Percentiles rank a stretch among this genome's conserved stretches.
These are phyloP conservation scores for Rhodinocichla rosea DNA, from an alignment of 2,113 vertebrate species.

Conservation along the genomic window DNA sequence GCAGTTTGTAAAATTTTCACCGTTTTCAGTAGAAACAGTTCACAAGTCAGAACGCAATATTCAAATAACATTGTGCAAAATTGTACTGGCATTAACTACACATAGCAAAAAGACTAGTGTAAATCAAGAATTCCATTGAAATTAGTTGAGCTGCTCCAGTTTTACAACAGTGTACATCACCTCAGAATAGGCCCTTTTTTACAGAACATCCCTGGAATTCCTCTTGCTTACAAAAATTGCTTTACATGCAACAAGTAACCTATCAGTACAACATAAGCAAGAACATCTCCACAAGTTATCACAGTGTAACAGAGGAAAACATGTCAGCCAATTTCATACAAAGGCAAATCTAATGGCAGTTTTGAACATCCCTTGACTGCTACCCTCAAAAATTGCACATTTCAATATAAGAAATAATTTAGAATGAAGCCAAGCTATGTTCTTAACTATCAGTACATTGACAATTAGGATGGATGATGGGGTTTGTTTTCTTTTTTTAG, in stretches of 20 bases:
- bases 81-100: constrained; percentile 62
- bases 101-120: constrained; percentile 42
- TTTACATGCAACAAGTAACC: constrained; percentile 52
- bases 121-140: constrained; percentile 52
- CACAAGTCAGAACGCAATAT: constrained; percentile 44
- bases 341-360: constrained; percentile 35
- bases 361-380: background rate
- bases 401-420: constrained; percentile 44
- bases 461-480: background rate
- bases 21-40: constrained; percentile 48
- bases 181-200: constrained; percentile 17
- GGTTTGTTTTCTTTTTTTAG: background rate
- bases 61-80: constrained; percentile 60
- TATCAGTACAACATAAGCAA: constrained; percentile 29
- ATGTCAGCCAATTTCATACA: constrained; percentile 32
- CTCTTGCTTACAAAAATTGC: background rate
- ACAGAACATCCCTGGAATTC: constrained; percentile 28
- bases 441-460: background rate
- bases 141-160: constrained; percentile 51
- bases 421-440: background rate
- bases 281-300: constrained; percentile 51
- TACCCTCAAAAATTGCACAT: constrained; percentile 62
- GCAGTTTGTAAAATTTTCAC: constrained; percentile 35
- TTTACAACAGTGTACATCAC: constrained; percentile 47
- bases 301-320: constrained; percentile 60